phyloP scores from a whole-genome alignment of 2,888 invertebrate species.

The Leptopilina syphax region DNA sequence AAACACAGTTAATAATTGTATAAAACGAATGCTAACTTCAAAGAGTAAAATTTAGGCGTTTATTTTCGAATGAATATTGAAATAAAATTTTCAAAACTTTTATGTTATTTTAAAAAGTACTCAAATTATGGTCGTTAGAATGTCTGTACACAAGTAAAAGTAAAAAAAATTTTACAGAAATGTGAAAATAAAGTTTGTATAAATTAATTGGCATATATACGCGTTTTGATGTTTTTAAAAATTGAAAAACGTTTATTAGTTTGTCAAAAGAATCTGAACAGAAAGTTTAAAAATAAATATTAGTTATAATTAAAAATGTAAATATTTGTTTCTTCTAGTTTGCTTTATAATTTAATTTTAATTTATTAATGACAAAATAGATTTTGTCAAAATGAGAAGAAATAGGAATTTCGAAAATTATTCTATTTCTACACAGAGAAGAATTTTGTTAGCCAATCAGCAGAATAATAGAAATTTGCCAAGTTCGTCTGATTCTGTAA shows the following conservation, averaged over 20 bases:
- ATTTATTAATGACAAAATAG: background rate
- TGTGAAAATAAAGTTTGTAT: too few species aligned
- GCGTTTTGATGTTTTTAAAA: background rate
- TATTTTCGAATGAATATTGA: too few species aligned
- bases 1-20: background rate
- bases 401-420: slow-evolving; percentile 1
- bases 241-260: background rate
- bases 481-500: background rate
- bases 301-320: background rate
- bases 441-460: background rate
- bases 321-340: background rate
- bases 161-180: too few species aligned
- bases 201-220: background rate
- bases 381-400: background rate
- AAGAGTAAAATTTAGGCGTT: too few species aligned
- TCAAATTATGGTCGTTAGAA: too few species aligned
- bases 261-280: background rate
- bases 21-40: background rate
- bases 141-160: too few species aligned
- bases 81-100: too few species aligned
- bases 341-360: background rate
- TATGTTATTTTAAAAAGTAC: too few species aligned
- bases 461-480: background rate
- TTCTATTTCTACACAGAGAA: background rate
- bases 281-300: background rate